Evolutionary conservation across 2,888 invertebrate genomes (phyloP).

Genomic region (Lepidonotus clava): DNA sequence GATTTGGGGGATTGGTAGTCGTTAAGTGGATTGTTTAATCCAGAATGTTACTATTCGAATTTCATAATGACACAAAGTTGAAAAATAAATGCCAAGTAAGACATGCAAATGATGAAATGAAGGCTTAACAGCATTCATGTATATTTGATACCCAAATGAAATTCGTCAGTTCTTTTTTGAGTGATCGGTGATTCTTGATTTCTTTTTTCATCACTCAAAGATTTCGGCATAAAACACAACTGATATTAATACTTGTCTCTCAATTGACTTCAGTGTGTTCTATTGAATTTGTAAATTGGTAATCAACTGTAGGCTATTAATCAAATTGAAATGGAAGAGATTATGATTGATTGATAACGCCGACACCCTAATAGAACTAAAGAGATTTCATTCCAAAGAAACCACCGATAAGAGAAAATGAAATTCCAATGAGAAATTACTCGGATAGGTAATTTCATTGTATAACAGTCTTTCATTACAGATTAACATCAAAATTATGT

Average conservation of each 20-base stretch:
- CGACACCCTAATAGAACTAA: background rate
- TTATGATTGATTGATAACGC: constrained; percentile 18
- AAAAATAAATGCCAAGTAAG: no score
- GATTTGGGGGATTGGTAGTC: no score
- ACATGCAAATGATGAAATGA: no score
- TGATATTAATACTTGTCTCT: background rate
- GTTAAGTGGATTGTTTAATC: no score
- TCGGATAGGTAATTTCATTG: background rate
- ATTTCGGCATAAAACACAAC: background rate
- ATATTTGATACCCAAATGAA: no score
- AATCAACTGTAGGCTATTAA: constrained; percentile 6
- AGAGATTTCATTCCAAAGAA: background rate
- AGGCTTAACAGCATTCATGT: no score
- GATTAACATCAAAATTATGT: background rate
- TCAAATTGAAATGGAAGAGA: background rate
- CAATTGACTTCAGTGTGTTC: background rate
- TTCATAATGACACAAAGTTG: no score
- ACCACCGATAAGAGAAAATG: background rate
- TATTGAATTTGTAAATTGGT: constrained; percentile 29
- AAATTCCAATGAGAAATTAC: background rate
- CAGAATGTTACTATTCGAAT: no score
- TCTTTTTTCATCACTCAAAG: background rate
- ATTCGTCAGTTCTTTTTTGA: no score
- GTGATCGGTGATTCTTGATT: background rate
- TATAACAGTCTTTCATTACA: background rate